These are phyloP conservation scores for Thysanoteuthis rhombus DNA, from an alignment of 2,888 invertebrate genomes.

Conservation along the genomic window DNA sequence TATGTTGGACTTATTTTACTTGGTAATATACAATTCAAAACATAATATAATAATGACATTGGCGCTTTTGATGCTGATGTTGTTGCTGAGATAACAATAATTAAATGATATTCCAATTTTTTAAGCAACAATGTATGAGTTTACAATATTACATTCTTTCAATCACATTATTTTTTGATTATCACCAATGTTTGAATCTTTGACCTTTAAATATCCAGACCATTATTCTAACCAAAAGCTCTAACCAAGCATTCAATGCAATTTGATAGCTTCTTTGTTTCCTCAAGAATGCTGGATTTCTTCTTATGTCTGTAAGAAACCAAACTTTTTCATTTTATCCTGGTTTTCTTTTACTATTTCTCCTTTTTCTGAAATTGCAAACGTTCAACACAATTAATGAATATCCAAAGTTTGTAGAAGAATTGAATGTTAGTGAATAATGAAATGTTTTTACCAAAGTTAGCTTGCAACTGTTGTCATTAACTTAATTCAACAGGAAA, in stretches of 20 bases:
- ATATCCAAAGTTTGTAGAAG: not conserved
- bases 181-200: not conserved
- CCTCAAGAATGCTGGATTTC: not conserved
- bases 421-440: conserved; percentile 12
- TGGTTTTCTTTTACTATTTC: not conserved
- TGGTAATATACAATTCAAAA: no score
- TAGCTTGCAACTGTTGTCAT: not conserved
- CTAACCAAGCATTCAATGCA: not conserved
- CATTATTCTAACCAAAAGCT: not conserved
- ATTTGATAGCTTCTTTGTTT: no score
- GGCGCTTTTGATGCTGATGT: no score
- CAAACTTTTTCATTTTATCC: not conserved
- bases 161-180: not conserved
- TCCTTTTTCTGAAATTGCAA: not conserved
- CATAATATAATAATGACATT: no score
- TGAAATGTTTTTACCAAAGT: conserved; percentile 12
- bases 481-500: not conserved
- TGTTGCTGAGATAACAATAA: no score
- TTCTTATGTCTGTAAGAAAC: not conserved
- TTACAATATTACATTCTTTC: no score
- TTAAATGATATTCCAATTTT: no score
- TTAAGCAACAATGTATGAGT: no score
- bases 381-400: not conserved
- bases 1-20: no score
- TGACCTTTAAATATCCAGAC: not conserved